Percentiles rank a stretch among this genome's conserved stretches.
phyloP scores from a whole-genome alignment of 2,888 invertebrate genomes.

The Masnerella sp. region DNA sequence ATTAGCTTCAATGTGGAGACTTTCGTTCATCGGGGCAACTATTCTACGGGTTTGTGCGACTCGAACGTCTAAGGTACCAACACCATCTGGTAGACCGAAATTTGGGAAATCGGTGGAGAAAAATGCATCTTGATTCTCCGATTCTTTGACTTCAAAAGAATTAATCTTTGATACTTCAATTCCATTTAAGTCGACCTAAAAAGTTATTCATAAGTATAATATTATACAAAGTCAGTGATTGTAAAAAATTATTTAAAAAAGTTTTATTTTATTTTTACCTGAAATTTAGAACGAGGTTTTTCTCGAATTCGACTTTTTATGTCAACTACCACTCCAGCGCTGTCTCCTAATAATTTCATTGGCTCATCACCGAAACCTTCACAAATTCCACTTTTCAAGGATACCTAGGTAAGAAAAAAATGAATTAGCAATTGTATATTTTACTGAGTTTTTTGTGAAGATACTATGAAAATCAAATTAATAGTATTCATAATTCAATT shows the following conservation, averaged over 20 bases:
- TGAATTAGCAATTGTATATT: not conserved
- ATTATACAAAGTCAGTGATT: no score
- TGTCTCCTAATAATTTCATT: conserved; percentile 75
- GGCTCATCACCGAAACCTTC: conserved; percentile 77
- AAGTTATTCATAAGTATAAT: not conserved
- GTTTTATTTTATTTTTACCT: no score
- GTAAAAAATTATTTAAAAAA: no score
- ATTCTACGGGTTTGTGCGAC: conserved; percentile 85
- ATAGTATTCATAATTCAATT: no score
- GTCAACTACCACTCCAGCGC: conserved; percentile 72
- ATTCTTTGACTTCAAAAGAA: conserved; percentile 84
- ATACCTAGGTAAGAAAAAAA: conserved; percentile 65
- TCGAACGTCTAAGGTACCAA: conserved; percentile 83
- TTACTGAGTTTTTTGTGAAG: not conserved
- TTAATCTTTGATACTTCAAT: conserved; percentile 84
- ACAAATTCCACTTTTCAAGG: conserved; percentile 73
- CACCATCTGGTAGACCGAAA: conserved; percentile 84
- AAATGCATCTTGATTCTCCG: conserved; percentile 81
- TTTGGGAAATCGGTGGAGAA: conserved; percentile 88
- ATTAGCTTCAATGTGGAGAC: conserved; percentile 80
- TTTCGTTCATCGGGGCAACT: conserved; percentile 85
- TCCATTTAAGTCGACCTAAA: conserved; percentile 81
- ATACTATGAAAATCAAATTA: no score
- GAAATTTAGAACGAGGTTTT: conserved; percentile 64
- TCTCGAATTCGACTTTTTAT: conserved; percentile 70